These are phyloP conservation scores for Antitype chi DNA, from an alignment of 2,888 invertebrate species.

Conservation along the genomic window DNA sequence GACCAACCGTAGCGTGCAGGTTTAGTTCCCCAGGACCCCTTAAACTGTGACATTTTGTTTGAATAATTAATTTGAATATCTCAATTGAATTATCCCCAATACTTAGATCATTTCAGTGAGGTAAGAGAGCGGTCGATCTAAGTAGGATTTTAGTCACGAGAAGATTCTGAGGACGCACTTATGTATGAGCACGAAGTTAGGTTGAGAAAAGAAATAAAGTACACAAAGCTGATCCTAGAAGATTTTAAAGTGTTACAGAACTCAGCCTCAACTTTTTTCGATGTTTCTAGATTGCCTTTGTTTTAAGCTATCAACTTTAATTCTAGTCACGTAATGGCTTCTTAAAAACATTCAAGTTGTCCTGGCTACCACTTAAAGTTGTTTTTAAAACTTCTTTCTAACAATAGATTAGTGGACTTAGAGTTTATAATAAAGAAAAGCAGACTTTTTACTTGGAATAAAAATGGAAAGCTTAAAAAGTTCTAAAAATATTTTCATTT, in stretches of 20 bases:
- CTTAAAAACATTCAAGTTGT: conserved; percentile 30
- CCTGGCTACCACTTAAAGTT: conserved; percentile 17
- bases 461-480: conserved; percentile 10
- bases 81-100: not conserved
- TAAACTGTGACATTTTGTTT: no score
- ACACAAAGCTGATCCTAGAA: not conserved
- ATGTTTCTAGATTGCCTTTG: conserved; percentile 9
- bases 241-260: conserved; percentile 5
- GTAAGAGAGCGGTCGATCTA: not conserved
- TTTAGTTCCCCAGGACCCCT: no score
- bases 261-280: not conserved
- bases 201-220: not conserved
- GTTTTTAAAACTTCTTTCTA: conserved; percentile 42
- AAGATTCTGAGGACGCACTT: not conserved
- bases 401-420: conserved; percentile 33
- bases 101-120: not conserved
- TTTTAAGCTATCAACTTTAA: conserved; percentile 16
- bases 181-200: not conserved
- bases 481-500: conserved; percentile 7
- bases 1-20: not conserved
- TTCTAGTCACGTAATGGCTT: conserved; percentile 40
- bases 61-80: no score
- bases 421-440: conserved; percentile 15
- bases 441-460: conserved; percentile 11
- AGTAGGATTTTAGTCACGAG: not conserved